phyloP scores from a whole-genome alignment of 2,888 invertebrate species.

The Emesis castigata region DNA sequence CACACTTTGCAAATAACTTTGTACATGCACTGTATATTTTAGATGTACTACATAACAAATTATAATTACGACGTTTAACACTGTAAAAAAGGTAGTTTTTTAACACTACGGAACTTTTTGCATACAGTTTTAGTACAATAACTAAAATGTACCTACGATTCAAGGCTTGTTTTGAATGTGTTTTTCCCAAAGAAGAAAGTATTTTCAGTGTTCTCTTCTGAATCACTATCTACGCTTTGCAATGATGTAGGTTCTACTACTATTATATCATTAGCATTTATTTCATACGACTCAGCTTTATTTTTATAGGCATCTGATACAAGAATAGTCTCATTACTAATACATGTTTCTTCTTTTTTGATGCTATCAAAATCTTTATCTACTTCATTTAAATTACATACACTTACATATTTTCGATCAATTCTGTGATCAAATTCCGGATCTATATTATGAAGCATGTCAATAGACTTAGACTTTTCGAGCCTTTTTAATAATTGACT shows the following conservation, averaged over 20 bases:
- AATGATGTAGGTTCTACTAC: conserved; percentile 71
- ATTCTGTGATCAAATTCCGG: conserved; percentile 74
- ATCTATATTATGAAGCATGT: conserved; percentile 73
- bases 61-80: no score
- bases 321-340: conserved; percentile 56
- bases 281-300: conserved; percentile 71
- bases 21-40: no score
- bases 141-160: conserved; percentile 80
- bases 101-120: no score
- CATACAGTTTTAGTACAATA: no score
- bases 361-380: conserved; percentile 54
- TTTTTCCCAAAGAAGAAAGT: conserved; percentile 72
- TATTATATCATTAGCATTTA: conserved; percentile 72
- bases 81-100: no score
- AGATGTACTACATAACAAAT: no score
- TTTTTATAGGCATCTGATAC: conserved; percentile 72
- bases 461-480: conserved; percentile 81
- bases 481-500: conserved; percentile 80
- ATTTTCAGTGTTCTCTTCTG: conserved; percentile 60
- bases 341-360: conserved; percentile 1
- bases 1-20: no score
- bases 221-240: conserved; percentile 69
- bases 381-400: conserved; percentile 69
- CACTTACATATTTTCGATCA: conserved; percentile 70
- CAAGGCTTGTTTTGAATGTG: conserved; percentile 75